A percentile compares a stretch with the other conserved stretches of the same genome.
Conservation (phyloP, 2,888 invertebrate genomes). For the Acronicta leporina region DNA sequence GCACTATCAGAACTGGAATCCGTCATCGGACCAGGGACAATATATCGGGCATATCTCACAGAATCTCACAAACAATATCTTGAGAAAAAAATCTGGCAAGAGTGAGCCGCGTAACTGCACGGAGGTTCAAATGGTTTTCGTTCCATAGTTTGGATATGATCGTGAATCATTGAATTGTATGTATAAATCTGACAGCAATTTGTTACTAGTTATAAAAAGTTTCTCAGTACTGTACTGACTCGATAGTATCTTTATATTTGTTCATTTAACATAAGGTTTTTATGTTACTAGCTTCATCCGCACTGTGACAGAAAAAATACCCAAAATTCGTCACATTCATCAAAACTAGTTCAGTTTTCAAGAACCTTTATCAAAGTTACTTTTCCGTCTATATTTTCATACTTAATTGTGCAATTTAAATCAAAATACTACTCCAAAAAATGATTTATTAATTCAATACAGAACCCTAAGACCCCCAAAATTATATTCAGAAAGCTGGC, state of each 20-base stretch:
- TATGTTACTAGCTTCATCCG: too few species aligned
- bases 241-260: too few species aligned
- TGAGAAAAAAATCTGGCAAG: constrained; percentile 48
- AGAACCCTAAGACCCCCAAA: constrained; percentile 57
- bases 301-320: too few species aligned
- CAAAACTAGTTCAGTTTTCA: too few species aligned
- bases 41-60: constrained; percentile 82
- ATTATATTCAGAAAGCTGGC: constrained; percentile 58
- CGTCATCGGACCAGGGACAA: constrained; percentile 81
- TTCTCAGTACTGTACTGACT: too few species aligned
- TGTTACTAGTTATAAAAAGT: constrained; percentile 2
- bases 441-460: constrained; percentile 40
- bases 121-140: constrained; percentile 8
- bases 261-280: too few species aligned
- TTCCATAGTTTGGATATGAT: constrained; percentile 6
- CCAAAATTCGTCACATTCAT: too few species aligned
- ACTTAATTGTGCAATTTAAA: neutral
- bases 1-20: constrained; percentile 82
- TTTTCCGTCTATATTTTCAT: neutral
- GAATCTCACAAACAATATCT: constrained; percentile 70
- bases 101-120: constrained; percentile 30
- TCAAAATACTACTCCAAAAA: constrained; percentile 26
- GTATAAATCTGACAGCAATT: neutral
- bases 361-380: too few species aligned
- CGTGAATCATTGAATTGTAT: neutral